These are phyloP conservation scores for Nesidiocoris tenuis DNA, from an alignment of 2,888 invertebrate species.

Conservation along the genomic window DNA sequence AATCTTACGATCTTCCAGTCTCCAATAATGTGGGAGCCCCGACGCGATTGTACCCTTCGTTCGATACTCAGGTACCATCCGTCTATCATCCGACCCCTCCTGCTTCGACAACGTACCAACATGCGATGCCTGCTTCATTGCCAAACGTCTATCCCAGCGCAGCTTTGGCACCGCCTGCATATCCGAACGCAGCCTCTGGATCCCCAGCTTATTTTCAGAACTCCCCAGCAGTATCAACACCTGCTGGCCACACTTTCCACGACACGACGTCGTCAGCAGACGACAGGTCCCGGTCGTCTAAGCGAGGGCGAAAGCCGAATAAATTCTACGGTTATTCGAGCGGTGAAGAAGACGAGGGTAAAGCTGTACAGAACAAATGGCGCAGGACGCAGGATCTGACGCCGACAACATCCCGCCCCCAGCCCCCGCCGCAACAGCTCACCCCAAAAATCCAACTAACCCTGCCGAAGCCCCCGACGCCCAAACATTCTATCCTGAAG, in stretches of 20 bases:
- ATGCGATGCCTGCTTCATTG: neutral
- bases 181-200: neutral
- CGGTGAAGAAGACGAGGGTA: constrained; percentile 64
- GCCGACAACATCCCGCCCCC: neutral
- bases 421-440: constrained; percentile 23
- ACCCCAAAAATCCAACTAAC: constrained; percentile 47
- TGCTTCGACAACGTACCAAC: neutral
- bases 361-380: constrained; percentile 62
- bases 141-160: neutral
- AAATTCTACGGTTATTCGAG: constrained; percentile 86
- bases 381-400: constrained; percentile 57
- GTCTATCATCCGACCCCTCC: neutral
- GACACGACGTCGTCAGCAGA: constrained; percentile 55
- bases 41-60: neutral
- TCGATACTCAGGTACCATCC: neutral
- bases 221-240: neutral
- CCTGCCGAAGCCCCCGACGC: constrained; percentile 46
- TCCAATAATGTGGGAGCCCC: neutral
- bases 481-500: constrained; percentile 26
- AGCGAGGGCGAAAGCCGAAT: constrained; percentile 77
- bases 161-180: neutral
- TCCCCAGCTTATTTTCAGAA: neutral
- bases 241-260: neutral
- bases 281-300: constrained; percentile 63
- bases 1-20: neutral